Evolutionary conservation across 2,113 vertebrate species (phyloP).

Genomic region (Coreoperca whiteheadi): DNA sequence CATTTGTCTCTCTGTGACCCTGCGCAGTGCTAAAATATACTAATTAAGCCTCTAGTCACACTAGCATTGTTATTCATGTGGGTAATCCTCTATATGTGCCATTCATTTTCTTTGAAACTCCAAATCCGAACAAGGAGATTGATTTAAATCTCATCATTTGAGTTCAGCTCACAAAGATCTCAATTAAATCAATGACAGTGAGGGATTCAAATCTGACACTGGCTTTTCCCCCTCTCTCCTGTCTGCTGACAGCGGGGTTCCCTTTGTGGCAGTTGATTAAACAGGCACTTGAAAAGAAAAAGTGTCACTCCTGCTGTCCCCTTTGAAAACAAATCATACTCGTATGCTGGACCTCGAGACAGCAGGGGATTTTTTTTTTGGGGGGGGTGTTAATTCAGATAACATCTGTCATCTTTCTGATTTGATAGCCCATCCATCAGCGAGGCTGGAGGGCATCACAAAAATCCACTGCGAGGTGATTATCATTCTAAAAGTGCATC

Average conservation of each 20-base stretch:
- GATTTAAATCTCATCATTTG: slow-evolving; percentile 40
- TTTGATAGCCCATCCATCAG: slow-evolving; percentile 46
- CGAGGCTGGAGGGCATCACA: slow-evolving; percentile 14
- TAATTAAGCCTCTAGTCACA: slow-evolving; percentile 25
- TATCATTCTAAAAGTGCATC: slow-evolving; percentile 54
- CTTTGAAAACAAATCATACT: slow-evolving; percentile 51
- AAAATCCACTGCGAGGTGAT: slow-evolving; percentile 56
- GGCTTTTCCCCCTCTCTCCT: neutral
- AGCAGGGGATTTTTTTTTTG: slow-evolving; percentile 8
- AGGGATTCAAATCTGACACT: slow-evolving; percentile 52
- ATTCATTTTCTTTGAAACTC: slow-evolving; percentile 28
- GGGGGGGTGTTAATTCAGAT: slow-evolving; percentile 49
- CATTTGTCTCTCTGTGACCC: slow-evolving; percentile 21
- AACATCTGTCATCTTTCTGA: slow-evolving; percentile 68
- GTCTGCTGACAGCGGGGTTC: slow-evolving; percentile 40
- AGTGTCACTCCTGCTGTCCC: slow-evolving; percentile 12
- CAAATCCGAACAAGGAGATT: slow-evolving; percentile 28
- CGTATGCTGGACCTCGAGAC: slow-evolving; percentile 10
- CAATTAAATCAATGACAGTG: slow-evolving; percentile 62
- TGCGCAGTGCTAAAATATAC: neutral
- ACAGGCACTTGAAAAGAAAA: slow-evolving; percentile 46
- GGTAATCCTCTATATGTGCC: slow-evolving; percentile 17
- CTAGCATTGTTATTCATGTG: slow-evolving; percentile 16
- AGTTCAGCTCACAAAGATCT: slow-evolving; percentile 46
- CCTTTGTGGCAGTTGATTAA: slow-evolving; percentile 60